Percentiles rank a stretch among this genome's conserved stretches.
Conservation (phyloP, 2,888 invertebrate genomes). For the Gari tellinella region DNA sequence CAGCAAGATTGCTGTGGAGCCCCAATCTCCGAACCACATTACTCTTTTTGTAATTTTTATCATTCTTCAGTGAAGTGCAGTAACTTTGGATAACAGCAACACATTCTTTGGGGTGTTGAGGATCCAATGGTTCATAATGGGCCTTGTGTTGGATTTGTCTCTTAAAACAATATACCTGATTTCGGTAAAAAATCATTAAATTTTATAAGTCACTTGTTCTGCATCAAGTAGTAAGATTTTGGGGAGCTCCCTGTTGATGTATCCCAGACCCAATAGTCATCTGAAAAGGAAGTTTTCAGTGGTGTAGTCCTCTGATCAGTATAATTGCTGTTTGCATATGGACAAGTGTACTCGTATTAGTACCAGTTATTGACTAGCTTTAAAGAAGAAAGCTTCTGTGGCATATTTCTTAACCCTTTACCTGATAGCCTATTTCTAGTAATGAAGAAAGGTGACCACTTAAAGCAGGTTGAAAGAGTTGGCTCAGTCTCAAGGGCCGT, state of each 20-base stretch:
- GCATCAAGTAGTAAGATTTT: background rate
- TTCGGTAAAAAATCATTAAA: constrained; percentile 6
- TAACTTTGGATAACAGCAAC: constrained; percentile 7
- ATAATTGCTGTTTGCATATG: too few relatives aligned
- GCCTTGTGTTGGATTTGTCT: constrained; percentile 2
- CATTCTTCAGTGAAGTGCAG: constrained; percentile 11
- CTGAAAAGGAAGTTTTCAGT: constrained; percentile 10
- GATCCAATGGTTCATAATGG: constrained; percentile 13
- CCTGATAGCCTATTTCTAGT: too few relatives aligned
- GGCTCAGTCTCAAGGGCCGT: too few relatives aligned
- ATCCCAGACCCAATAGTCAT: constrained; percentile 32
- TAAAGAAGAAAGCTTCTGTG: too few relatives aligned
- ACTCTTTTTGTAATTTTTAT: constrained; percentile 18
- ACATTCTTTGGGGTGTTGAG: background rate
- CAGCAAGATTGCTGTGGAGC: constrained; percentile 1
- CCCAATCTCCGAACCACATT: constrained; percentile 10
- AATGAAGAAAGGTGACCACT: too few relatives aligned
- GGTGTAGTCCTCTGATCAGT: too few relatives aligned
- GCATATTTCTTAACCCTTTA: too few relatives aligned
- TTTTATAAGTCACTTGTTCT: too few relatives aligned
- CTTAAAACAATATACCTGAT: constrained; percentile 5
- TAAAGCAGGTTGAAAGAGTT: too few relatives aligned
- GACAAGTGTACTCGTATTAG: too few relatives aligned
- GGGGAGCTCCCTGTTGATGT: constrained; percentile 9
- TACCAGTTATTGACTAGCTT: too few relatives aligned